These are phyloP conservation scores for Otis tarda DNA, from an alignment of 2,113 vertebrate genomes.

Conservation along the genomic window DNA sequence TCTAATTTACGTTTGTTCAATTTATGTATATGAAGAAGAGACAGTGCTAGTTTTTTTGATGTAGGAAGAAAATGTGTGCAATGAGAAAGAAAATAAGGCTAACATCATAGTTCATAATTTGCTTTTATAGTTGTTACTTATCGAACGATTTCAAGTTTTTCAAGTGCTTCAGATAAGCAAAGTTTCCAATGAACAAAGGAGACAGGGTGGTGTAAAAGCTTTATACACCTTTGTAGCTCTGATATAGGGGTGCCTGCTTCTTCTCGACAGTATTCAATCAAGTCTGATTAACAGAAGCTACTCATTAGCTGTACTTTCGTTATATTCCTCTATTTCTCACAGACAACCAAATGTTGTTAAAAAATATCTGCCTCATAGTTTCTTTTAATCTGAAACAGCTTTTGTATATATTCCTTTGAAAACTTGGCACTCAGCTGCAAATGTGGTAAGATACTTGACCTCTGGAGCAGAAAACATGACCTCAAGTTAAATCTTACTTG, in stretches of 20 bases:
- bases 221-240: neutral
- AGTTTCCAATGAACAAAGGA: neutral
- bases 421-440: neutral
- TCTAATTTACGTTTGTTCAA: neutral
- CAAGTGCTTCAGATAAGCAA: neutral
- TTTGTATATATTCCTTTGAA: neutral
- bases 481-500: neutral
- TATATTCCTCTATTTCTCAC: neutral
- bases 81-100: neutral
- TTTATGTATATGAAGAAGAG: neutral
- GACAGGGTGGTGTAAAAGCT: neutral
- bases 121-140: neutral
- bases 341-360: fast-evolving
- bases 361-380: neutral
- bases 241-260: neutral
- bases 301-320: neutral
- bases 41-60: neutral
- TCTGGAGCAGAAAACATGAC: neutral
- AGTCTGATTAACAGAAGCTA: neutral
- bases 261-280: neutral
- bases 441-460: neutral
- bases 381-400: neutral
- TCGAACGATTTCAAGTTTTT: neutral
- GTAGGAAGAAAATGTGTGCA: neutral
- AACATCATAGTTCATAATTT: neutral